Evolutionary conservation across 2,888 invertebrate species (phyloP), one percentile per base, ranked within the genome.

Genomic region (Entomobrya multifasciata): DNA sequence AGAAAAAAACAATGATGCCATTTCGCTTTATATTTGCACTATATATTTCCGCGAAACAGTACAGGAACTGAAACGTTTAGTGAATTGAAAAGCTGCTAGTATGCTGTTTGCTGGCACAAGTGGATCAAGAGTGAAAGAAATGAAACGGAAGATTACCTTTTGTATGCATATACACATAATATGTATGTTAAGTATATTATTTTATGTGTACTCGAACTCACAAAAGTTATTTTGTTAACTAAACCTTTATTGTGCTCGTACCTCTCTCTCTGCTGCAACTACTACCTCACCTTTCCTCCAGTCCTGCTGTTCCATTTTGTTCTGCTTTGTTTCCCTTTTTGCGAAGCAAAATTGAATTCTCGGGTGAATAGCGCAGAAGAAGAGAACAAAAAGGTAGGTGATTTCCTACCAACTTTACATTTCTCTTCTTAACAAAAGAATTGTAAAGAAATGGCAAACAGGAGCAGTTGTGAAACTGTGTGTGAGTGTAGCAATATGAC

Each of bases 131-230:
- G 49, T n/a, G 67, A 47, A 57, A 55, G 81, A 72, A 82, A 83
- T 77, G 83, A 83, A 76, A 83, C 67, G 77, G 76, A 77, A 83
- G 76, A 83, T 83, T 83, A 65, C 83, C 36, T 52, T 62, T 72
- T 76, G 36, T 67, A 67, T 67, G 67, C 67, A 67, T 36, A 82
- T 20, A 6, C 4, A 8, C 36, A 36, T 36, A 36, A 36, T 36
- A 36, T 36, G 36, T 36, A 36, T 4, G 36, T 36, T 6, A 8
- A 36, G 8, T 36, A 36, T 36, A 36, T 36, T 36, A 36, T 8
- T 36, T 36, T 36, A 36, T 36, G 36, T 36, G 36, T 36, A 36
- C 41, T 44, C 8, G 20, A 10, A 44, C 8, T 36, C 36, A 36
- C 36, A 36, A 8, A 36, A 36, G 8, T 36, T 36, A 36, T 36